Conservation (phyloP, 1,140 invertebrate species). For the Pseudomyrmex sp. region DNA sequence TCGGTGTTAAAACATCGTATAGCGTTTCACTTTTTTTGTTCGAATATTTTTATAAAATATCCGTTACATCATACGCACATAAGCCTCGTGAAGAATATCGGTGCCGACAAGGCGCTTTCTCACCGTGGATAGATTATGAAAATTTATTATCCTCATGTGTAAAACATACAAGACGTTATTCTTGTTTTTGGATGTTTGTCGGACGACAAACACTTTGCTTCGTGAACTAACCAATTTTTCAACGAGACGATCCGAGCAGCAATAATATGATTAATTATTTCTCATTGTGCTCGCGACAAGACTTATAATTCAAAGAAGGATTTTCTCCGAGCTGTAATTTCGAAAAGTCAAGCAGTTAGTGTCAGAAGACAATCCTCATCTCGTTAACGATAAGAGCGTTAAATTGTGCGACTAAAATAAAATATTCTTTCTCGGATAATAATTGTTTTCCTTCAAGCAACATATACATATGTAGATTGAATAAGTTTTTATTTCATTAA, state of each 20-base stretch:
- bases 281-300: slow-evolving; percentile 8
- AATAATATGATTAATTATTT: slow-evolving; percentile 40
- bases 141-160: slow-evolving; percentile 19
- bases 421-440: background rate
- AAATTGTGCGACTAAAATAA: slow-evolving; percentile 8
- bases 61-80: background rate
- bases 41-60: slow-evolving; percentile 33
- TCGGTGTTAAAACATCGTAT: background rate
- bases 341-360: slow-evolving; percentile 40
- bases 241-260: slow-evolving; percentile 31
- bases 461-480: no score
- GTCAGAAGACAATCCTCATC: slow-evolving; percentile 13
- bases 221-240: slow-evolving; percentile 42
- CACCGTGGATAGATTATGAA: slow-evolving; percentile 18
- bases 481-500: no score
- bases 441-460: no score
- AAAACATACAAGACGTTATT: background rate
- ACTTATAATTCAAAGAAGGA: slow-evolving; percentile 10
- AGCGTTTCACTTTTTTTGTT: background rate
- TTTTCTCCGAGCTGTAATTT: slow-evolving; percentile 4
- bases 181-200: slow-evolving; percentile 24
- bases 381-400: slow-evolving; percentile 10
- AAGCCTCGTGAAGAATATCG: slow-evolving; percentile 3
- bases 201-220: background rate
- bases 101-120: background rate